phyloP scores from a whole-genome alignment of 2,888 invertebrate genomes.

The Baronia brevicornis region DNA sequence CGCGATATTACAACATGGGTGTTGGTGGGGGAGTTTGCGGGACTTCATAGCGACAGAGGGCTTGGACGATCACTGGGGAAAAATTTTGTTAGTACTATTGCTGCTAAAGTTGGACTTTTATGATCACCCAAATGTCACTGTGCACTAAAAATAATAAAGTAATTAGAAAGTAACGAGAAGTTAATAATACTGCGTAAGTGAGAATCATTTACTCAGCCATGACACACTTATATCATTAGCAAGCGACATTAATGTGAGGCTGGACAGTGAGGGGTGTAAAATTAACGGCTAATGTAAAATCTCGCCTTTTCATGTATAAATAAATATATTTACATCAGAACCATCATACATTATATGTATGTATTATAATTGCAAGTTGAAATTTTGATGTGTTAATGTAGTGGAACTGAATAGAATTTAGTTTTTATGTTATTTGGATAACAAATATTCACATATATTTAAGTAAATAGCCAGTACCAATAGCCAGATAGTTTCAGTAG shows the following conservation, averaged over 20 bases:
- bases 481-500: too few species aligned
- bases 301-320: too few species aligned
- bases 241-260: conserved; percentile 8
- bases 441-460: too few species aligned
- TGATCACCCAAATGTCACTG: conserved; percentile 40
- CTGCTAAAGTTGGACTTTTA: conserved; percentile 61
- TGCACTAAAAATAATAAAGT: conserved; percentile 31
- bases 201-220: conserved; percentile 3
- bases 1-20: conserved; percentile 25
- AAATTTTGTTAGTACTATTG: conserved; percentile 70
- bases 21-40: conserved; percentile 34
- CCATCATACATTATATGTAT: too few species aligned
- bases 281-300: too few species aligned
- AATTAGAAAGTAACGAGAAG: conserved; percentile 22
- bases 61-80: conserved; percentile 30
- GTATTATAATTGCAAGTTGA: too few species aligned
- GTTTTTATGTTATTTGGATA: too few species aligned
- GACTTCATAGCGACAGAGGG: conserved; percentile 55
- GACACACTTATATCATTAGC: conserved; percentile 10
- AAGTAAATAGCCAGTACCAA: too few species aligned
- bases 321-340: too few species aligned
- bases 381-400: too few species aligned
- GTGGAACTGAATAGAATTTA: too few species aligned
- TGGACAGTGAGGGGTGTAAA: too few species aligned
- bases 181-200: conserved; percentile 9